Evolutionary conservation across 2,797 vertebrate species (phyloP), one percentile per base, ranked within the genome.

Genomic region (Manis javanica): DNA sequence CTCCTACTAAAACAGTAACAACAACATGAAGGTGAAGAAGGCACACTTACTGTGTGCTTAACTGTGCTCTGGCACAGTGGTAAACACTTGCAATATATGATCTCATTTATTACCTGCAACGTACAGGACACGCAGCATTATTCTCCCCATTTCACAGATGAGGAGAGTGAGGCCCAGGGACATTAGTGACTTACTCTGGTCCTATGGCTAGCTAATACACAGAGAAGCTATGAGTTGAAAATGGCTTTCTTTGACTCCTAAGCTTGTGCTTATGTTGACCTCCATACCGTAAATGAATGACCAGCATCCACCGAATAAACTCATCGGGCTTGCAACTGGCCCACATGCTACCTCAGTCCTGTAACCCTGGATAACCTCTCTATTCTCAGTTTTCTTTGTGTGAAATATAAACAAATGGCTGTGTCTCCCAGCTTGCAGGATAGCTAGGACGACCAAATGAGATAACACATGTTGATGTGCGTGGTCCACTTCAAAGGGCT

Each of bases 341-440:
- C 89, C 90, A 57, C 63, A 81, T 68, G 57, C 84, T 87, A 16
- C 79, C 31, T 83, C 87, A 69, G 66, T 66, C 66, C 66, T 77
- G 13, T 81, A 49, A 87, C 75, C 87, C 57, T 59, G 59, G 19
- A 57, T 78, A 31, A 68, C 82, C 91, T 84, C 12, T 90, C 83
- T 64, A 39, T 64, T 74, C 82, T 74, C 88, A 23, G 4, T 53
- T 86, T 72, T 75, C 69, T 89, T 55, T 90, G 29, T 61, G 79
- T 77, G 79, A 77, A 83, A 72, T 59, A 37, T 29, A 75, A 94
- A 72, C 12, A 8, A 68, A 64, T 13, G 61, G 19, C 31, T 11
- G 4, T 31, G 39, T 49, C 82, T 87, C 63, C n/a, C 86, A 93
- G 37, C 66, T 87, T 9, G 9, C 61, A 63, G 34, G 21, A 14